These are phyloP conservation scores for Cassiopea xamachana DNA, from an alignment of 30 jellyfish, hydroid and myxozoan species.

Conservation along the genomic window DNA sequence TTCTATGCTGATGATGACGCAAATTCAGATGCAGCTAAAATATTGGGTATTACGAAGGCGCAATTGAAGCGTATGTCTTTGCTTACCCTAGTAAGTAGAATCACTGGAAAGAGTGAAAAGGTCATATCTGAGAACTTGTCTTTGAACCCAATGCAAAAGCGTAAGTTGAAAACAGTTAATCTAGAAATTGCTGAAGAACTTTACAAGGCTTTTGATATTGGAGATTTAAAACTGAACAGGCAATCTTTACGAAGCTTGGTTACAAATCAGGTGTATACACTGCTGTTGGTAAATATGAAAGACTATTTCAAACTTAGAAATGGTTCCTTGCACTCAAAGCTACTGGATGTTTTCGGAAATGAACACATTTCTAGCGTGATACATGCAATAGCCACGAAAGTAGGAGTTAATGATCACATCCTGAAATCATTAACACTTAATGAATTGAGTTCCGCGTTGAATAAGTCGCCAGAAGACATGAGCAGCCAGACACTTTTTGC, in stretches of 20 bases:
- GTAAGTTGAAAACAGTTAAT: not conserved
- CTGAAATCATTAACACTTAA: not conserved
- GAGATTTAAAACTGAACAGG: not conserved
- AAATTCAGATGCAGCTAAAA: slow-evolving; percentile 12
- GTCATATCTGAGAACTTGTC: not conserved
- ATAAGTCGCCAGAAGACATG: not conserved
- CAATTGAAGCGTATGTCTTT: slow-evolving; percentile 13
- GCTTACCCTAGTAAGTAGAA: slow-evolving; percentile 2
- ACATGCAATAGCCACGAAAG: not conserved
- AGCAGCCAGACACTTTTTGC: slow-evolving; percentile 3
- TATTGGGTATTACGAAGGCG: slow-evolving; percentile 16
- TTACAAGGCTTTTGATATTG: not conserved
- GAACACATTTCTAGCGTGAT: not conserved
- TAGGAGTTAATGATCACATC: not conserved
- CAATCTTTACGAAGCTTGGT: not conserved
- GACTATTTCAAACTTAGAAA: not conserved
- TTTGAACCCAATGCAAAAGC: not conserved
- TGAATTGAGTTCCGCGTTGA: slow-evolving; percentile 11
- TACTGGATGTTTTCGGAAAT: not conserved
- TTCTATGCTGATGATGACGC: not conserved
- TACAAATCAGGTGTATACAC: not conserved
- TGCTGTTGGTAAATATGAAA: not conserved
- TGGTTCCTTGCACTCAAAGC: not conserved
- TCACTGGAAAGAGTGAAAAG: slow-evolving; percentile 6
- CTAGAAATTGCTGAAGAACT: slow-evolving; percentile 14